Evolutionary conservation across 2,113 vertebrate genomes (phyloP), one percentile per base, ranked within the genome.

Genomic region (Strix uralensis): DNA sequence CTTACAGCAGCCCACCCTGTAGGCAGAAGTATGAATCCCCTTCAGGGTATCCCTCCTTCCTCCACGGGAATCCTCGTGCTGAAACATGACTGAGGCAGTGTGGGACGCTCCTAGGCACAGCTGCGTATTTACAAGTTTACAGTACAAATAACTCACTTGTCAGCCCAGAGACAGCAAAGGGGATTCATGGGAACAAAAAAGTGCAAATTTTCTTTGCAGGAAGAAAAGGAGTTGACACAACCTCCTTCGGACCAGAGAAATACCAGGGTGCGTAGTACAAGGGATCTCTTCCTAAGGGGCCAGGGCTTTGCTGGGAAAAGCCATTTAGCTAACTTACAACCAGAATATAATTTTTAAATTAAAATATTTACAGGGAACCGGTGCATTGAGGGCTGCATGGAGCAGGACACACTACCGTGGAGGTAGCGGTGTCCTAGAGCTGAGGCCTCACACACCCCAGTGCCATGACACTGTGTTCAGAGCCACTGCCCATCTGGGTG

Each of bases 101-200:
- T 63, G 92, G 92, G 97, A 89, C 30, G 92, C 89, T 95, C 95
- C 42, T 18, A 97, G 97, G 97, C 95, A 97, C 98, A 97, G 97
- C 94, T 97, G 97, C 97, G 0, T 96, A 97, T 98, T 96, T 97
- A 98, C 97, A 98, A 12, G 95, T 91, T 94, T 96, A 96, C 95
- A 96, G 95, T 92, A 97, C 96, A 84, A 90, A 88, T 30, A 83
- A 86, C 88, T 93, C 92, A 91, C 81, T 80, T 4, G 0, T 91
- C 90, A 91, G 88, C 87, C 88, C 93, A 94, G 91, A 94, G 63
- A 93, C 83, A 93, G 86, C 88, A 1, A 46, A 8, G 22, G 90
- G 93, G 72, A 70, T 40, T 69, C 44, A 81, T 0, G 0, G 93
- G 81, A 88, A 86, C 51, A 80, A 80, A 81, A 77, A 92, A 97